phyloP scores from a whole-genome alignment of 2,888 invertebrate genomes.

The Caenorhabditis sp. region DNA sequence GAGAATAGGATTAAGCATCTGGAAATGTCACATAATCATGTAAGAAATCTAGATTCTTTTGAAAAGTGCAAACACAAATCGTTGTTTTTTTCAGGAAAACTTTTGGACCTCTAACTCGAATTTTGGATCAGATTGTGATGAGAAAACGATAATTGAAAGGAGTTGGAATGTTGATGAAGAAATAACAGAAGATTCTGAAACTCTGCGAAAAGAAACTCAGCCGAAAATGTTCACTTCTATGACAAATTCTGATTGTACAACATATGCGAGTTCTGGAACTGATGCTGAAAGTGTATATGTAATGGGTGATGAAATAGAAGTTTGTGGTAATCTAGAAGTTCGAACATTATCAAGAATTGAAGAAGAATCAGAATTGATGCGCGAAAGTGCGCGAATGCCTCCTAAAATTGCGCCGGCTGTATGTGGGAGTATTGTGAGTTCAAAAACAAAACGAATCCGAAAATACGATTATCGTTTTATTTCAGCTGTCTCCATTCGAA shows the following conservation, averaged over 20 bases:
- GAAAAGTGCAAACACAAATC: not conserved
- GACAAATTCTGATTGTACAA: conserved; percentile 59
- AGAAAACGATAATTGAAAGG: conserved; percentile 53
- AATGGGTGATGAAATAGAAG: conserved; percentile 51
- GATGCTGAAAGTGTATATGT: conserved; percentile 59
- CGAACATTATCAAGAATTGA: conserved; percentile 51
- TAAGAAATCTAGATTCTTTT: conserved; percentile 5
- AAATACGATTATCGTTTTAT: not conserved
- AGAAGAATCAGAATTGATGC: conserved; percentile 45
- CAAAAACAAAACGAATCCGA: not conserved
- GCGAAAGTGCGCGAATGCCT: conserved; percentile 34
- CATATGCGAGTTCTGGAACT: conserved; percentile 56
- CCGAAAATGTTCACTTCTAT: conserved; percentile 24
- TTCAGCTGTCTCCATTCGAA: not conserved
- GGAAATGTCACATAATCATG: conserved; percentile 69
- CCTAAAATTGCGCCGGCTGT: conserved; percentile 35
- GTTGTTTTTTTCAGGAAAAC: conserved; percentile 65
- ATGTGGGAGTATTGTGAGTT: conserved; percentile 12
- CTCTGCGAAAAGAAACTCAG: not conserved
- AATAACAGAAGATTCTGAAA: not conserved
- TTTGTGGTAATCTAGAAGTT: conserved; percentile 44
- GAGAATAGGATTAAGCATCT: conserved; percentile 82
- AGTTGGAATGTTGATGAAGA: conserved; percentile 37
- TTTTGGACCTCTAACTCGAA: conserved; percentile 46
- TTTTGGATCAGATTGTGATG: conserved; percentile 47